Evolutionary conservation across 2,888 invertebrate genomes (phyloP), one percentile per base, ranked within the genome.

Genomic region (Drosophila sordidapex): DNA sequence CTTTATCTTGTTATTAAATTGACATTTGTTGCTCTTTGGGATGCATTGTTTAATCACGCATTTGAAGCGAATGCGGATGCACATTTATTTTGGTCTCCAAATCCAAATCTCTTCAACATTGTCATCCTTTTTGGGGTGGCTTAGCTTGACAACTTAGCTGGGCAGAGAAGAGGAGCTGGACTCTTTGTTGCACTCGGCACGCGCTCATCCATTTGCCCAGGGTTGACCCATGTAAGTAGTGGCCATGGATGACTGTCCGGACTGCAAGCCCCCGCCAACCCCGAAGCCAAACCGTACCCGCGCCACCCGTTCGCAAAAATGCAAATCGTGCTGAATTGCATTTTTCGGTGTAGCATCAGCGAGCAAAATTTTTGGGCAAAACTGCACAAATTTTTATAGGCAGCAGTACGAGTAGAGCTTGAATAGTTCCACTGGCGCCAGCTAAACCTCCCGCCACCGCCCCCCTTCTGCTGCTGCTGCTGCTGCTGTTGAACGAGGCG

Each of bases 321-420:
- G 88, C 88, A 83, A 83, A 83, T 83, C 83, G 90, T 83, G 83
- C 83, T 83, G 90, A 83, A 83, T 83, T 83, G 83, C 83, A 89
- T 87, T 83, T 83, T 83, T 87, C 76, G 56, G 38, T 49, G 72
- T 57, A 52, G 64, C 68, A 57, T 56, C 59, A 67, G 79, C 61
- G 61, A 54, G 66, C 65, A 72, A 78, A 77, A 63, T 77, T 81
- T 76, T 62, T 52, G 70, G 27, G n/a, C 56, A 56, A 79, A 79
- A 79, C 63, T 82, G 82, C 74, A 82, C 49, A 78, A 56, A 74
- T 79, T 82, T 82, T 79, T 79, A 78, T 82, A 68, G 82, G 67
- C 77, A 79, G 70, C 21, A 33, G 52, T 13, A 15, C 11, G 52
- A 52, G 31, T 18, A 8, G 53, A 65, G 82, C 79, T 74, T 60